Conservation (phyloP, 2,113 vertebrate species). For the Phyllopteryx taeniolatus region DNA sequence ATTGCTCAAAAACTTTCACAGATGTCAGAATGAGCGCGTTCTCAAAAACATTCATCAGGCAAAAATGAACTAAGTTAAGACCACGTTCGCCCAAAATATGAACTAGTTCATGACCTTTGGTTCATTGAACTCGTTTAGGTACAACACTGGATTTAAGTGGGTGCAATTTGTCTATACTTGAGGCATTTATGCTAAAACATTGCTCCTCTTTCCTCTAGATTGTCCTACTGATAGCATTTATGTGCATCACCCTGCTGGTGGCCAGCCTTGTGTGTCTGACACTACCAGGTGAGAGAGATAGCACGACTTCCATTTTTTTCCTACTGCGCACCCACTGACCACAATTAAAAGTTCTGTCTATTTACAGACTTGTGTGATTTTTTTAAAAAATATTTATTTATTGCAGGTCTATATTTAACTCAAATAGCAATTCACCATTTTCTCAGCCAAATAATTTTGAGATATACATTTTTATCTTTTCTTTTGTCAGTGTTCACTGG, state of each 20-base stretch:
- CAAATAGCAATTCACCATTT: neutral
- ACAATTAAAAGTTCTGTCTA: slow-evolving; percentile 20
- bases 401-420: neutral
- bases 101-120: no score
- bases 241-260: slow-evolving; percentile 94
- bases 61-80: no score
- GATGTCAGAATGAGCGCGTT: no score
- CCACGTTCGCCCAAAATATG: no score
- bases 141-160: neutral
- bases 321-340: slow-evolving; percentile 18
- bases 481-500: slow-evolving; percentile 84
- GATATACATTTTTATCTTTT: slow-evolving; percentile 14
- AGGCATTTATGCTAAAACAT: neutral
- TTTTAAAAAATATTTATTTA: no score
- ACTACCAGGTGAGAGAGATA: slow-evolving; percentile 83
- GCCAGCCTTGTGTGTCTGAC: slow-evolving; percentile 97
- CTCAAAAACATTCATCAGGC: no score
- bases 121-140: no score
- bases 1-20: no score
- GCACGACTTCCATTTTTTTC: slow-evolving; percentile 2
- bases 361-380: neutral
- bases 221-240: slow-evolving; percentile 91
- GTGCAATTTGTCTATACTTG: neutral
- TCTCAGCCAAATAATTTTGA: neutral
- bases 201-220: slow-evolving; percentile 74